phyloP scores from a whole-genome alignment of 2,888 invertebrate species.

The Plebejus melissa region DNA sequence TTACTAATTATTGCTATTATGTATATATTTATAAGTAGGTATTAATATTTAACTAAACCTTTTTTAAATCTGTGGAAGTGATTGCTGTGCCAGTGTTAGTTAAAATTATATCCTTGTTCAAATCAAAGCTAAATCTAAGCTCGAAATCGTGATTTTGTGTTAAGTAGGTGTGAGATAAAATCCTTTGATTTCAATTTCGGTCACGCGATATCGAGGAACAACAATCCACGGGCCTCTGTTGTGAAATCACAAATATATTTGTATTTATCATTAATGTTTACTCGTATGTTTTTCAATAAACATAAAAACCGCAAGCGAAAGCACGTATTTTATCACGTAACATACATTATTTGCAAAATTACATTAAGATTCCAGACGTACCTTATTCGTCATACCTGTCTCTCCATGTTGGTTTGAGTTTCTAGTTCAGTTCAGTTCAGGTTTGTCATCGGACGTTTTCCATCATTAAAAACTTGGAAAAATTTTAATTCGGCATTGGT shows the following conservation, averaged over 20 bases:
- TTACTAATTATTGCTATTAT: no score
- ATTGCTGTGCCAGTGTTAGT: not conserved
- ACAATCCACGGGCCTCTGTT: not conserved
- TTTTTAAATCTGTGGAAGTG: not conserved
- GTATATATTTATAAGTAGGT: no score
- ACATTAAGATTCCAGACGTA: conserved; percentile 17
- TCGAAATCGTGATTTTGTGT: conserved; percentile 6
- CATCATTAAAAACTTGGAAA: not conserved
- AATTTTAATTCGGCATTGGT: not conserved
- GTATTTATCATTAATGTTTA: conserved; percentile 10
- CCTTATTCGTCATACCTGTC: conserved; percentile 17
- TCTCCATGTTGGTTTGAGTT: conserved; percentile 12
- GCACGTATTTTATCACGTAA: conserved; percentile 16
- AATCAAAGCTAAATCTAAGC: conserved; percentile 10
- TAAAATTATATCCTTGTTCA: not conserved
- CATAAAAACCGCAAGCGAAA: conserved; percentile 9
- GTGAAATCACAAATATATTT: conserved; percentile 13
- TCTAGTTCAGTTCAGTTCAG: not conserved
- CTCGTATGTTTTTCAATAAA: conserved; percentile 12
- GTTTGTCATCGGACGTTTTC: not conserved
- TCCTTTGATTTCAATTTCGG: conserved; percentile 7
- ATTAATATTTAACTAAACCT: no score
- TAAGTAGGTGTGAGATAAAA: not conserved
- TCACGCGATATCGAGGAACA: not conserved
- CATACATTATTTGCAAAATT: conserved; percentile 18